Conservation (phyloP, 2,888 invertebrate genomes). For the Trimorus sp. region DNA sequence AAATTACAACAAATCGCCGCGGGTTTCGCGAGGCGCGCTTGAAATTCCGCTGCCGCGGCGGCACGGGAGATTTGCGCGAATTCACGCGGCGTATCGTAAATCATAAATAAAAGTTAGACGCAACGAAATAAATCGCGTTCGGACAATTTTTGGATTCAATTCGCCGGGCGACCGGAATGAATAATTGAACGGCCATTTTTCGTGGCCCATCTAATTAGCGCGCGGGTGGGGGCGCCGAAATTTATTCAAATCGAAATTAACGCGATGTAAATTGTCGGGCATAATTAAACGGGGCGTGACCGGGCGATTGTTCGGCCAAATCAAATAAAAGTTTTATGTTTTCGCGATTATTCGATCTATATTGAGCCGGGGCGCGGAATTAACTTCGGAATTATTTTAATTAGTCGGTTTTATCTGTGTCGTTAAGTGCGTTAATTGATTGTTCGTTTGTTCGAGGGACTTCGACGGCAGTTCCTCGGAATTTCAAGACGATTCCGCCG, state of each 20-base stretch:
- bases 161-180: slow-evolving; percentile 28
- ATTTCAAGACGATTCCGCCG: too few relatives aligned
- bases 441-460: too few relatives aligned
- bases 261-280: slow-evolving; percentile 25
- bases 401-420: background rate
- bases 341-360: slow-evolving; percentile 11
- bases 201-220: slow-evolving; percentile 40
- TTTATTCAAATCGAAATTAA: slow-evolving; percentile 27
- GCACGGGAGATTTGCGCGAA: slow-evolving; percentile 32
- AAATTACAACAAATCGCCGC: slow-evolving; percentile 42
- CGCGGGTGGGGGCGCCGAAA: background rate
- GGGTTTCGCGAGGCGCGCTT: slow-evolving; percentile 25
- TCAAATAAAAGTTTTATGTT: slow-evolving; percentile 18
- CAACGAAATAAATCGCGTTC: slow-evolving; percentile 45
- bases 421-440: too few relatives aligned
- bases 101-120: slow-evolving; percentile 51
- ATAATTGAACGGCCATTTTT: slow-evolving; percentile 47
- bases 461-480: too few relatives aligned
- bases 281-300: slow-evolving; percentile 9
- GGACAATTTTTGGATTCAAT: slow-evolving; percentile 52
- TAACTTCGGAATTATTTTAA: slow-evolving; percentile 11
- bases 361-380: background rate
- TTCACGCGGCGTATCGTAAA: slow-evolving; percentile 42
- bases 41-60: slow-evolving; percentile 29
- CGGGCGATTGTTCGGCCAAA: background rate